Evolutionary conservation across 2,888 invertebrate genomes (phyloP).

Genomic region (Mimumesa dahlbomi): DNA sequence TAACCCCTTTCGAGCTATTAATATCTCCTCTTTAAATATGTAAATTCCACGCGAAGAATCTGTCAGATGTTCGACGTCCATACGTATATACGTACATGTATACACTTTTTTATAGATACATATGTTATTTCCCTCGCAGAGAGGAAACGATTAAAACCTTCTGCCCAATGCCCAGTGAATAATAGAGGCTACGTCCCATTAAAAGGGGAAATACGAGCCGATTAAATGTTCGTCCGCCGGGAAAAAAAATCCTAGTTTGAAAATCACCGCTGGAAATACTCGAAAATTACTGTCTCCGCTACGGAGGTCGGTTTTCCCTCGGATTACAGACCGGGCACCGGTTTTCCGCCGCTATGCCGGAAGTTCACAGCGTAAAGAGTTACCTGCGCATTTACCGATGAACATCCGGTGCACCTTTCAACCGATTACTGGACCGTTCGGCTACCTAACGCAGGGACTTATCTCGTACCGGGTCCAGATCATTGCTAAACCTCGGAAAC

Average conservation of each 20-base stretch:
- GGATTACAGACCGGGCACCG: not conserved
- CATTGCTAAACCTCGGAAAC: no score
- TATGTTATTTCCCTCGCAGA: not conserved
- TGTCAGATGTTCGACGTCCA: no score
- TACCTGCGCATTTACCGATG: not conserved
- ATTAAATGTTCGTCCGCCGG: not conserved
- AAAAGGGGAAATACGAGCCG: not conserved
- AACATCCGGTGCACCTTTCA: no score
- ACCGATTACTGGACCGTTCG: no score
- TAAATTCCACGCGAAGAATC: no score
- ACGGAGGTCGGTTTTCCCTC: not conserved
- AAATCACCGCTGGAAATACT: not conserved
- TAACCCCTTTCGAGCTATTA: constrained; percentile 1
- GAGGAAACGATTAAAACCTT: not conserved
- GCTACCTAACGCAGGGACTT: no score
- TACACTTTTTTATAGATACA: constrained; percentile 1
- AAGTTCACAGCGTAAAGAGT: not conserved
- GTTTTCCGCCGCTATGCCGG: not conserved
- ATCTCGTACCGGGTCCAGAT: no score
- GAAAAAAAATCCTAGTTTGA: not conserved
- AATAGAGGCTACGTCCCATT: not conserved
- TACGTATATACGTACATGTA: constrained; percentile 1
- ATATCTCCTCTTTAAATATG: no score
- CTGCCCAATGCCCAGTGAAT: not conserved
- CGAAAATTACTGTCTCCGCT: not conserved